Percentiles rank a stretch among this genome's conserved stretches.
Evolutionary conservation across 2,113 vertebrate species (phyloP).

Genomic region (Cheilinus undulatus): DNA sequence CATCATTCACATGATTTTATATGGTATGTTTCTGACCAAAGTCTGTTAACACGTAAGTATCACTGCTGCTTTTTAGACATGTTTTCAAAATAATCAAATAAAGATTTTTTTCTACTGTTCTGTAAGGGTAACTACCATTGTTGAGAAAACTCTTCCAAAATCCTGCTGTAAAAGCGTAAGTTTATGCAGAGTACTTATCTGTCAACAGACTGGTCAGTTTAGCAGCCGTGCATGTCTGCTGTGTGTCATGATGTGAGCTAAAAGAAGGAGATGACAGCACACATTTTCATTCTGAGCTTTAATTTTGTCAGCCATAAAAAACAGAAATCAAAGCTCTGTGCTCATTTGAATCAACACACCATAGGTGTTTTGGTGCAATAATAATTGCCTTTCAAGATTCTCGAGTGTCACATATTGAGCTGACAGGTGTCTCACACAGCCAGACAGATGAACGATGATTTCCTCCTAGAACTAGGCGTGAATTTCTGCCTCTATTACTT

Average conservation of each 20-base stretch:
- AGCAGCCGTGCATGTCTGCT: constrained; percentile 9
- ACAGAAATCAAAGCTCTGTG: constrained; percentile 30
- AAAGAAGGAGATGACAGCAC: constrained; percentile 26
- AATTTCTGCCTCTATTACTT: neutral
- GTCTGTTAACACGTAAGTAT: neutral
- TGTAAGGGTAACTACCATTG: constrained; percentile 10
- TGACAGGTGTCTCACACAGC: neutral
- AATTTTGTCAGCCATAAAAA: constrained; percentile 31
- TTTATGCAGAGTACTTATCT: constrained; percentile 25
- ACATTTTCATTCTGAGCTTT: constrained; percentile 9
- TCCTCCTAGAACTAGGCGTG: neutral
- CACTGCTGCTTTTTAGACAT: neutral
- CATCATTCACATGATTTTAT: neutral
- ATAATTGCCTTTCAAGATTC: neutral
- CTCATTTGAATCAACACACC: constrained; percentile 15
- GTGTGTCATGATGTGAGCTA: constrained; percentile 29
- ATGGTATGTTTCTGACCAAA: neutral
- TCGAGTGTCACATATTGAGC: neutral
- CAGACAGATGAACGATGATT: neutral
- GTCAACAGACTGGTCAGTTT: constrained; percentile 18
- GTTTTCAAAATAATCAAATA: neutral
- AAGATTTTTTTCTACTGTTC: neutral
- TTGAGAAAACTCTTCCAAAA: neutral
- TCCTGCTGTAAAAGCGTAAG: constrained; percentile 9
- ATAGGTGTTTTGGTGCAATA: constrained; percentile 11